Conservation (phyloP, 2,113 vertebrate genomes). For the Platanista minor region DNA sequence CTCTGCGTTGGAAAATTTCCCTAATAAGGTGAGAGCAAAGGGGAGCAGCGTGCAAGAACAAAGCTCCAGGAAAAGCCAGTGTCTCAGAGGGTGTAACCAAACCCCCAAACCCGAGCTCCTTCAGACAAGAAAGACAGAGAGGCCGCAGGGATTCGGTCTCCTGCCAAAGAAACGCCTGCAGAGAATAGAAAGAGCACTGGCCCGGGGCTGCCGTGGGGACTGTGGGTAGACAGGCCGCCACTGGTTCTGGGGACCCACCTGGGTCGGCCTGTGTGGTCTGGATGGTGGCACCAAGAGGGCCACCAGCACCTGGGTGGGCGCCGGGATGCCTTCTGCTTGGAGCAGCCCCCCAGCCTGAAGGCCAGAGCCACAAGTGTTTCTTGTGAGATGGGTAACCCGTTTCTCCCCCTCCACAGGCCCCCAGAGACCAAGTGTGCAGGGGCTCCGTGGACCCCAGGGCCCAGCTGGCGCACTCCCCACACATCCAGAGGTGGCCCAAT, state of each 20-base stretch:
- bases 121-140: accelerated
- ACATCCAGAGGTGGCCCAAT: background rate
- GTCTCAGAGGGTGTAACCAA: accelerated
- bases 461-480: background rate
- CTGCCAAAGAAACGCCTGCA: accelerated
- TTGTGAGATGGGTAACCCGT: too few relatives aligned
- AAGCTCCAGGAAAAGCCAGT: accelerated
- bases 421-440: background rate
- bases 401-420: background rate
- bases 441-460: background rate
- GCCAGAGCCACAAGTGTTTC: background rate
- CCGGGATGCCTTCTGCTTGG: background rate
- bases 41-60: accelerated
- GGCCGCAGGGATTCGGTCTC: accelerated
- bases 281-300: accelerated
- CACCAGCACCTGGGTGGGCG: background rate
- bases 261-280: background rate
- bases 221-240: background rate
- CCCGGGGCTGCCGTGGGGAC: accelerated
- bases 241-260: background rate
- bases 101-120: accelerated
- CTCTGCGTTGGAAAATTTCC: background rate
- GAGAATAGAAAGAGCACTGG: accelerated
- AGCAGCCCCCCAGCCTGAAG: background rate
- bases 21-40: background rate